Conservation (phyloP, 2,797 vertebrate species). For the Sebastes nivosus region DNA sequence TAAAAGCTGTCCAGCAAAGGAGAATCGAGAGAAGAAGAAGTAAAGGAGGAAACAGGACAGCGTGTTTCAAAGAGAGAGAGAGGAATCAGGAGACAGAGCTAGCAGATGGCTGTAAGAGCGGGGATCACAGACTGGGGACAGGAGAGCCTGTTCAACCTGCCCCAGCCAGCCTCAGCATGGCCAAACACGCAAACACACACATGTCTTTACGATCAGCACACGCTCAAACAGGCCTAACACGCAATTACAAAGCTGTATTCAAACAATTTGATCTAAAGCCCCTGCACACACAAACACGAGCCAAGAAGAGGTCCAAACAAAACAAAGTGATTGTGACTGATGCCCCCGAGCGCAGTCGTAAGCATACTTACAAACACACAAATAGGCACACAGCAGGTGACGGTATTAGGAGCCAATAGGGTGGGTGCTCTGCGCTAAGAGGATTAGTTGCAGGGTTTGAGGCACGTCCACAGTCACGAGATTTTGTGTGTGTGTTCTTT, state of each 20-base stretch:
- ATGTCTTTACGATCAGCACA: not conserved
- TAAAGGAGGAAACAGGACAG: not conserved
- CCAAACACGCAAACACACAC: not conserved
- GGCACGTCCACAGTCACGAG: conserved; percentile 54
- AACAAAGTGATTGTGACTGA: conserved; percentile 19
- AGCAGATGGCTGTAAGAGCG: conserved; percentile 72
- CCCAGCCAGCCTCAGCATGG: conserved; percentile 26
- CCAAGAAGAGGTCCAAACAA: not conserved
- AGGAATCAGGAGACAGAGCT: conserved; percentile 30
- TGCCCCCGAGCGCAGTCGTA: conserved; percentile 19
- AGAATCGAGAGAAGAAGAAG: not conserved
- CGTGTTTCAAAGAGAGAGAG: conserved; percentile 2
- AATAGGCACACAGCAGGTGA: conserved; percentile 68
- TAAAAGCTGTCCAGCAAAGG: conserved; percentile 1
- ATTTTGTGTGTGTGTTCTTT: conserved; percentile 16
- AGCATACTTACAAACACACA: conserved; percentile 37
- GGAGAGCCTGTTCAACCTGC: conserved; percentile 58
- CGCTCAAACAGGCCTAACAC: not conserved
- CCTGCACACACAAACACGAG: not conserved
- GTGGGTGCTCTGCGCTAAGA: conserved; percentile 57
- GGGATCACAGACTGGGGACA: conserved; percentile 63
- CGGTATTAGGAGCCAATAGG: conserved; percentile 50
- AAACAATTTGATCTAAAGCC: conserved; percentile 14
- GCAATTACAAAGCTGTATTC: not conserved
- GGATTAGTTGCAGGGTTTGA: conserved; percentile 72